Conservation (phyloP, 2,113 vertebrate species). For the Brienomyrus brachyistius region DNA sequence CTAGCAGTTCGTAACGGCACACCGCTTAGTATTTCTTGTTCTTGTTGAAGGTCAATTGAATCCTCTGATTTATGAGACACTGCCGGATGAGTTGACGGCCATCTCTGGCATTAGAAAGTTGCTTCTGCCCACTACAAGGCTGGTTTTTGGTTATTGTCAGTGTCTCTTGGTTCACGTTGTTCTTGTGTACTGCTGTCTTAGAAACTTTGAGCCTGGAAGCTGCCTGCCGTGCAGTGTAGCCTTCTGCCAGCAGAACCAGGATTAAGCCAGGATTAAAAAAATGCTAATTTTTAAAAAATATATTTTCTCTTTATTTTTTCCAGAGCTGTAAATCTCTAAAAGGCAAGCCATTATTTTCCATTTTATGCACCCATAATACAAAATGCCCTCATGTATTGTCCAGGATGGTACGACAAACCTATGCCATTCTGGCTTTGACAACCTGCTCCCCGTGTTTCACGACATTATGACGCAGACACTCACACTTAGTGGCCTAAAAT, state of each 20-base stretch:
- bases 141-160: neutral
- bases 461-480: neutral
- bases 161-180: neutral
- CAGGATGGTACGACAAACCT: neutral
- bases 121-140: neutral
- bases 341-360: neutral
- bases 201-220: neutral
- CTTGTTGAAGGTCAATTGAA: neutral
- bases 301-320: neutral
- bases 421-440: neutral
- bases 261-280: neutral
- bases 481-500: conserved; percentile 2
- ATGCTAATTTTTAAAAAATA: neutral
- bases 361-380: neutral
- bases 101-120: neutral
- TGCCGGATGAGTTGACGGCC: neutral
- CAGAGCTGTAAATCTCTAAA: neutral
- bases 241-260: neutral
- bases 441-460: neutral
- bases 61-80: neutral
- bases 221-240: neutral
- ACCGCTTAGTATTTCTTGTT: neutral
- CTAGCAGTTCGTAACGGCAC: neutral
- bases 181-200: neutral
- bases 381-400: neutral